Percentiles rank a stretch among this genome's conserved stretches.
These are phyloP conservation scores for Phoebastria nigripes DNA, from an alignment of 2,797 vertebrate species.

Conservation along the genomic window DNA sequence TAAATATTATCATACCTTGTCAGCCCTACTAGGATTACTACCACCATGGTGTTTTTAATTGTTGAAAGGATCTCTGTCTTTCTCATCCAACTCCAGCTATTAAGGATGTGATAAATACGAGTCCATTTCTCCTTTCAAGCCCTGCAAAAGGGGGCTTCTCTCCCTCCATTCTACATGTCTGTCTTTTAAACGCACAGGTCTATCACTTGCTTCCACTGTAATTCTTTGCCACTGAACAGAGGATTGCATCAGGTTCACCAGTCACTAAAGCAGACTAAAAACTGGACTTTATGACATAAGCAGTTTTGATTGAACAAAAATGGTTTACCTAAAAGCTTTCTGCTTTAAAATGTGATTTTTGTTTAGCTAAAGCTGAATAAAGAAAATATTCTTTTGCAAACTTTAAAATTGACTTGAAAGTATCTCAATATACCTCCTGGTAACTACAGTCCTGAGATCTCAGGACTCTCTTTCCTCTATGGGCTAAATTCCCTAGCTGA, in stretches of 20 bases:
- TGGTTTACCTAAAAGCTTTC: background rate
- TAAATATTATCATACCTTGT: background rate
- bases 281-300: background rate
- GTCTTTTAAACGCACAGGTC: background rate
- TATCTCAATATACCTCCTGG: background rate
- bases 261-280: background rate
- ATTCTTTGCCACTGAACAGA: background rate
- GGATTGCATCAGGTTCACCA: background rate
- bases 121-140: background rate
- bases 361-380: background rate
- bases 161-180: background rate
- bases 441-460: background rate
- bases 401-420: background rate
- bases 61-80: background rate
- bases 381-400: background rate
- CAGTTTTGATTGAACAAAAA: background rate
- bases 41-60: background rate
- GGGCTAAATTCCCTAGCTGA: background rate
- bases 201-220: background rate
- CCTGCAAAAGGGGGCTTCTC: background rate
- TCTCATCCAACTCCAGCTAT: background rate
- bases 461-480: background rate
- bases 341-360: background rate
- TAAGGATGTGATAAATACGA: background rate
- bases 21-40: background rate